Percentiles rank a stretch among this genome's conserved stretches.
These are phyloP conservation scores for Neotoxoptera formosana DNA, from an alignment of 1,140 invertebrate species.

Conservation along the genomic window DNA sequence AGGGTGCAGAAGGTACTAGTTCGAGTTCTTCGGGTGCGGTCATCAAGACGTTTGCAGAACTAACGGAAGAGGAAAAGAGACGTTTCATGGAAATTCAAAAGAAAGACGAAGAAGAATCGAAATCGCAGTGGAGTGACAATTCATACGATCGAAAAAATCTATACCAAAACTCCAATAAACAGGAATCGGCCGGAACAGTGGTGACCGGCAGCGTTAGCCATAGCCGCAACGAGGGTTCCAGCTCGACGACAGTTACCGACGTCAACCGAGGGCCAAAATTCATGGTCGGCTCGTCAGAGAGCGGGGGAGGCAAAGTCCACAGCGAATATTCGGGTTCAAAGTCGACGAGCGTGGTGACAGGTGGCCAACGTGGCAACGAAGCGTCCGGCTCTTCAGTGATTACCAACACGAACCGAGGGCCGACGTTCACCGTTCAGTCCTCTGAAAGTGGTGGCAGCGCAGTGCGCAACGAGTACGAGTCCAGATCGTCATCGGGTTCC, in stretches of 20 bases:
- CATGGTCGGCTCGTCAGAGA: background rate
- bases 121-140: conserved; percentile 53
- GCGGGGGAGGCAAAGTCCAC: background rate
- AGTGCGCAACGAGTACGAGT: background rate
- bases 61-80: conserved; percentile 60
- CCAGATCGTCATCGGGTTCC: background rate
- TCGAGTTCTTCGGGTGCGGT: background rate
- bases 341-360: background rate
- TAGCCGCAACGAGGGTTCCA: background rate
- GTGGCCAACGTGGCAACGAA: background rate
- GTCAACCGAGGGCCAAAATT: background rate
- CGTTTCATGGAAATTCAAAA: conserved; percentile 58
- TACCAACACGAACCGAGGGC: background rate
- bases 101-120: conserved; percentile 59
- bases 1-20: background rate
- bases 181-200: background rate
- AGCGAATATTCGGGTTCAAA: conserved; percentile 7
- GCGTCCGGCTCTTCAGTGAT: background rate
- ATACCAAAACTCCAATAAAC: background rate
- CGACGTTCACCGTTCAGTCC: background rate
- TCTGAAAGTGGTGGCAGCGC: background rate
- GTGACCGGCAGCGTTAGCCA: background rate
- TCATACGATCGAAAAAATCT: conserved; percentile 55
- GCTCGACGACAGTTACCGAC: background rate
- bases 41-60: conserved; percentile 12